Base-by-base conservation (phyloP, 2,888 invertebrate species). In the Shargacucullia verbasci region DNA sequence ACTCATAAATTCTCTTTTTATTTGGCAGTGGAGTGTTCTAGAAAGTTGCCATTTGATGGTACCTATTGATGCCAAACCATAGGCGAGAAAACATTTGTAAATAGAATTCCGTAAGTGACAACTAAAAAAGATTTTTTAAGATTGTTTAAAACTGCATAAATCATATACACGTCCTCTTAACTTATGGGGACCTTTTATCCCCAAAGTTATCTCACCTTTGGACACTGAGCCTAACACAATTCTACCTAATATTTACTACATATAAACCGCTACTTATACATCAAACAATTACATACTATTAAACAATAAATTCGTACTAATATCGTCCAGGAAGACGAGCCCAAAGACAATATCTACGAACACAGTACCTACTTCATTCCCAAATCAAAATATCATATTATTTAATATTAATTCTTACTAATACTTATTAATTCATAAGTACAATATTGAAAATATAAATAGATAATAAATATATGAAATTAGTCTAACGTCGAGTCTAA, bases 261-360 rank as follows among this genome's bases (percentile, higher is more conserved):
- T 53, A 54, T 59, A 67, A 13, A 37, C 6, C 15, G 15, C 62
- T 72, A 61, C 59, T 59, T 64, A 63, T 15, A 50, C 35, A 66
- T 20, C 46, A 48, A 68, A 54, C 31, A 47, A 60, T 58, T 27
- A 60, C 15, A 35, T 56, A 45, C 38, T 60, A 62, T 31, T 47
- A 59, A 64, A 63, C 20, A 47, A 63, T 56, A 50, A 62, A 65
- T 59, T 69, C 47, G 62, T 57, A 44, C 50, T 75, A 80, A 79
- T 81, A 80, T 81, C 77, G 65, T 45, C 53, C 59, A 66, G 76
- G 76, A 78, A 73, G 68, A 80, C 73, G 50, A 65, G 20, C 38
- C 40, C 52, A 63, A 43, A 58, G 44, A 61, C 49, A 53, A 66
- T 73, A 72, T 69, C 70, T 65, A 71, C 47, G 46, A 59, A 59